phyloP scores from a whole-genome alignment of 1,140 invertebrate species.

The Drosophila santomea region DNA sequence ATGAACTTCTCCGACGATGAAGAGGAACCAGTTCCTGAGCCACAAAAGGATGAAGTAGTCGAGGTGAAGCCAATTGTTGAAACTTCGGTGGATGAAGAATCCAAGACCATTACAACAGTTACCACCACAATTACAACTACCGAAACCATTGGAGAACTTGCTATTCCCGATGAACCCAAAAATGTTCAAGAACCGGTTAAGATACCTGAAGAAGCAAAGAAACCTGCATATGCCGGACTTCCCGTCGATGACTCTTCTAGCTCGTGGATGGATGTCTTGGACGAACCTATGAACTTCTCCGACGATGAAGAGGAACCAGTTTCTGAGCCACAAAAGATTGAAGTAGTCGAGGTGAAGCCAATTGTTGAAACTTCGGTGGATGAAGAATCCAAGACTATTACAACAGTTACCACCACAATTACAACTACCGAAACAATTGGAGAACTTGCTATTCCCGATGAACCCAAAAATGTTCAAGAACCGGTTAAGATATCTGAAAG shows the following conservation, averaged over 20 bases:
- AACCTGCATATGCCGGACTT: conserved; percentile 83
- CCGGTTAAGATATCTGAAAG: conserved; percentile 13
- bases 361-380: background rate
- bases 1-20: conserved; percentile 42
- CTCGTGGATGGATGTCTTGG: conserved; percentile 86
- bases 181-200: conserved; percentile 4
- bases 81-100: background rate
- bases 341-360: background rate
- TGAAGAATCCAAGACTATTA: background rate
- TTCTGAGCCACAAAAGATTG: background rate
- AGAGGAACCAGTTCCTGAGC: conserved; percentile 6
- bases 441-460: background rate
- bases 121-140: conserved; percentile 6
- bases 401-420: conserved; percentile 31
- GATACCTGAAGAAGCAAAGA: conserved; percentile 34
- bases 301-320: conserved; percentile 65
- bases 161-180: conserved; percentile 1
- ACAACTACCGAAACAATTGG: conserved; percentile 12
- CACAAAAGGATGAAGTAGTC: background rate
- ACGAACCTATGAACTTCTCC: conserved; percentile 85
- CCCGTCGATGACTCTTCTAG: conserved; percentile 85
- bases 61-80: conserved; percentile 3
- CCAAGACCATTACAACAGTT: background rate
- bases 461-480: background rate
- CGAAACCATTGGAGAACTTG: background rate